These are phyloP conservation scores for Phalloptychus januarius DNA, from an alignment of 2,797 vertebrate species.

Conservation along the genomic window DNA sequence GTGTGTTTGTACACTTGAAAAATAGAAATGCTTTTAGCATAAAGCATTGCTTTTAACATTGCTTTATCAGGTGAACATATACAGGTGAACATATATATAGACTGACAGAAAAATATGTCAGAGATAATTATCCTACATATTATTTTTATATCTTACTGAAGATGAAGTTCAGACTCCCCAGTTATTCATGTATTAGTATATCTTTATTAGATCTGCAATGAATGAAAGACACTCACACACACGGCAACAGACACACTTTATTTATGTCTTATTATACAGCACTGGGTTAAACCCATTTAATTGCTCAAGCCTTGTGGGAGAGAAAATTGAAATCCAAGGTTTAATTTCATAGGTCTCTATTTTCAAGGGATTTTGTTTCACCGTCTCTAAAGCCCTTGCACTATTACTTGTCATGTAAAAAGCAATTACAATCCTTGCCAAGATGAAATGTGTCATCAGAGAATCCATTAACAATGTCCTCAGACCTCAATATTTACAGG, in stretches of 20 bases:
- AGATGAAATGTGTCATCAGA: constrained; percentile 76
- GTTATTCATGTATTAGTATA: neutral
- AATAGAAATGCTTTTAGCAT: constrained; percentile 14
- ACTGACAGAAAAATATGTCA: neutral
- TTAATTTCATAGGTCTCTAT: constrained; percentile 83
- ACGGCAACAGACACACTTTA: constrained; percentile 43
- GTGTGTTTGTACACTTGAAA: constrained; percentile 28
- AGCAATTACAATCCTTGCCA: constrained; percentile 80
- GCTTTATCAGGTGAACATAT: neutral
- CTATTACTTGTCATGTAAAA: constrained; percentile 81
- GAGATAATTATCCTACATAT: neutral
- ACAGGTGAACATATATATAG: neutral
- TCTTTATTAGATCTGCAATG: constrained; percentile 6
- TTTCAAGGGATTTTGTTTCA: constrained; percentile 77
- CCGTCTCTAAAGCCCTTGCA: constrained; percentile 76
- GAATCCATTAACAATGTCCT: constrained; percentile 75
- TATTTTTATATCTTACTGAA: neutral
- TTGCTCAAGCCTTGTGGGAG: constrained; percentile 78
- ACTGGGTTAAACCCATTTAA: constrained; percentile 76
- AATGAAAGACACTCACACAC: neutral
- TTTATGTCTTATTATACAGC: constrained; percentile 76
- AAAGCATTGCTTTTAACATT: too few species aligned
- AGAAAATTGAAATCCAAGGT: constrained; percentile 84
- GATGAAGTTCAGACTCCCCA: neutral
- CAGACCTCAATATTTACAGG: constrained; percentile 77